Base-by-base conservation (phyloP, 92 coral and sea anemone genomes). In the Heteractis magnifica region DNA sequence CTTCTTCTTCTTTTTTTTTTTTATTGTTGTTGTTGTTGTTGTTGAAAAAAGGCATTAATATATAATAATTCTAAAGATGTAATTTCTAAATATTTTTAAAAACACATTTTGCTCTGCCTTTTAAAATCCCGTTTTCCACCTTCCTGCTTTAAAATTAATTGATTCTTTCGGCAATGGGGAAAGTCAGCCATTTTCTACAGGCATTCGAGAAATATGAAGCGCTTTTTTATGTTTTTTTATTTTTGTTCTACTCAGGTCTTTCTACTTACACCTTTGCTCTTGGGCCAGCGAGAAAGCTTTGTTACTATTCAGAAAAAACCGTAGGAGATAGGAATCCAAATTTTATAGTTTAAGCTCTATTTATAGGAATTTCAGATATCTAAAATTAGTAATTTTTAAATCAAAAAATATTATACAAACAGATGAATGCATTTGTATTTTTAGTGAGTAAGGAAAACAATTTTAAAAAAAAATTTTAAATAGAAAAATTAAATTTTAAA, bases 201-300 rank as follows among this genome's bases (percentile, higher is more conserved):
- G 48, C 4, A 26, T 26, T n/a, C 49, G 8, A 8, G 12, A 68
- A 23, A 20, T 20, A 8, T 68, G 9, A 68, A 26, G 26, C 73
- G 5, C 73, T 68, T 14, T 14, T 68, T 78, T 52, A 21, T 70
- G 19, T 81, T 80, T 50, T 14, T 68, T 78, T 52, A 21, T 70
- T 52, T 49, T 68, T 21, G 70, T 81, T 80, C 16, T 60, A 82
- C 74, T 48, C 79, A 82, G 86, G 86, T 82, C 86, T 72, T 82
- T 82, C 86, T 68, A 82, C 59, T 82, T 82, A 73, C 86, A 82
- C 60, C 86, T 82, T 41, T 51, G 86, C 48, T 72, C 79, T 15
- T 82, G 86, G 86, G 23, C 79, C 79, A 41, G 73, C 0, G 86
- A 52, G 8, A 72, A 62, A 20, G 8, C 73, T 68, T 10, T 68